These are phyloP conservation scores for Lycocerus yunnanus DNA, from an alignment of 2,888 invertebrate species.

Conservation along the genomic window DNA sequence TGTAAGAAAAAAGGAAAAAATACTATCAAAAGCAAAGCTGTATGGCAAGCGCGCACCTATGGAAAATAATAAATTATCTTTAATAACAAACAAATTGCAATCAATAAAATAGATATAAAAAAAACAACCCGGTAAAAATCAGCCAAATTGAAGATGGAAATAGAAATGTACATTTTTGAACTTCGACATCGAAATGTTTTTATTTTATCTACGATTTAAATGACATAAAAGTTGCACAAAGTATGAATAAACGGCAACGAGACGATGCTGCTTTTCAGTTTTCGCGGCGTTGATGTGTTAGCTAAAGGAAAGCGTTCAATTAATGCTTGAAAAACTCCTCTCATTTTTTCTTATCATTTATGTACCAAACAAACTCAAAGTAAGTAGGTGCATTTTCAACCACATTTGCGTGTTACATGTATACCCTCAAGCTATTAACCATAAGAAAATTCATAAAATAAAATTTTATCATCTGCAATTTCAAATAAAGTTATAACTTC, in stretches of 20 bases:
- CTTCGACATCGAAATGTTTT: constrained; percentile 14
- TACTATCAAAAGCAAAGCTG: neutral
- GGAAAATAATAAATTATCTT: neutral
- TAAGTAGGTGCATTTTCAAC: neutral
- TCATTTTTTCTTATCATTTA: constrained; percentile 6
- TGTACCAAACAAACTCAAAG: neutral
- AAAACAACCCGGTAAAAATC: too few species aligned
- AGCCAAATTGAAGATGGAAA: neutral
- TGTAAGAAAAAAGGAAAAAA: neutral
- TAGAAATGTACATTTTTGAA: constrained; percentile 9
- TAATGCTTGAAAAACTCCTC: neutral
- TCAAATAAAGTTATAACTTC: neutral
- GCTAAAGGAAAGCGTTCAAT: constrained; percentile 6
- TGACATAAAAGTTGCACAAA: constrained; percentile 8
- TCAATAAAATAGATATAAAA: neutral
- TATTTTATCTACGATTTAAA: constrained; percentile 15
- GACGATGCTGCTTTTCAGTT: neutral
- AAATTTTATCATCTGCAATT: neutral
- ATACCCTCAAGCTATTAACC: neutral
- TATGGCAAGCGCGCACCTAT: neutral
- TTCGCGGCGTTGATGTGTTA: neutral
- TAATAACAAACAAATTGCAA: neutral
- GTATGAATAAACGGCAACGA: neutral
- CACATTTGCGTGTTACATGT: neutral
- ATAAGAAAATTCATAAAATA: neutral